These are phyloP conservation scores for Anguilla marmorata DNA, from an alignment of 2,797 vertebrate genomes.

Conservation along the genomic window DNA sequence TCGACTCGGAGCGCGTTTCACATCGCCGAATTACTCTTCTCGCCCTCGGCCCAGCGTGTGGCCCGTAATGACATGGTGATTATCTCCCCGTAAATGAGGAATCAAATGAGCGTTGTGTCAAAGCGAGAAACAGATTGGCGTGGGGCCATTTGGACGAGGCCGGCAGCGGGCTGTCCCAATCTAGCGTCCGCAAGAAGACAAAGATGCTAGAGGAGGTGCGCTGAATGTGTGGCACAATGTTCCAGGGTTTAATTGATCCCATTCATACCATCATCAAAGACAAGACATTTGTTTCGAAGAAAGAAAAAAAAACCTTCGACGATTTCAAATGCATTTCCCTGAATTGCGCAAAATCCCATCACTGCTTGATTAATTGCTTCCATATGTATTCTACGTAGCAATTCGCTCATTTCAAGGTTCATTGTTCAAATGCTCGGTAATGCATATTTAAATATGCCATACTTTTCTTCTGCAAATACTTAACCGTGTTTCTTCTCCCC, in stretches of 20 bases:
- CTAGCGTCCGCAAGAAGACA: slow-evolving; percentile 5
- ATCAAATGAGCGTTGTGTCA: not conserved
- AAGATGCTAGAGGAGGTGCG: not conserved
- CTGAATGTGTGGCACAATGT: not conserved
- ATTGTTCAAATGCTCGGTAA: not conserved
- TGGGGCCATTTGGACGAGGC: slow-evolving; percentile 20
- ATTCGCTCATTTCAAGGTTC: slow-evolving; percentile 17
- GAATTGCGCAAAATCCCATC: slow-evolving; percentile 1
- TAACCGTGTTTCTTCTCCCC: not conserved
- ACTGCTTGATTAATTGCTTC: not conserved
- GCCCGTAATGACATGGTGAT: not conserved
- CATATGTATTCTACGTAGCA: not conserved
- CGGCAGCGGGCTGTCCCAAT: not conserved
- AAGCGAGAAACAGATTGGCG: not conserved
- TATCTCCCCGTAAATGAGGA: slow-evolving; percentile 21
- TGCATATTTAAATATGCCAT: slow-evolving; percentile 8
- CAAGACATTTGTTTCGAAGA: not conserved
- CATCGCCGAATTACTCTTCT: slow-evolving; percentile 1
- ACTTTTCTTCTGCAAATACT: slow-evolving; percentile 2
- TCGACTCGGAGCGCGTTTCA: slow-evolving; percentile 16
- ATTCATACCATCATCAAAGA: slow-evolving; percentile 18
- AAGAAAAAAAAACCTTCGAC: not conserved
- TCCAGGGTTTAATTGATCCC: slow-evolving; percentile 24
- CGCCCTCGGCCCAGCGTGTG: not conserved
- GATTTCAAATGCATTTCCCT: slow-evolving; percentile 14